Conservation (phyloP, 2,797 vertebrate species). For the Danio tinwini region DNA sequence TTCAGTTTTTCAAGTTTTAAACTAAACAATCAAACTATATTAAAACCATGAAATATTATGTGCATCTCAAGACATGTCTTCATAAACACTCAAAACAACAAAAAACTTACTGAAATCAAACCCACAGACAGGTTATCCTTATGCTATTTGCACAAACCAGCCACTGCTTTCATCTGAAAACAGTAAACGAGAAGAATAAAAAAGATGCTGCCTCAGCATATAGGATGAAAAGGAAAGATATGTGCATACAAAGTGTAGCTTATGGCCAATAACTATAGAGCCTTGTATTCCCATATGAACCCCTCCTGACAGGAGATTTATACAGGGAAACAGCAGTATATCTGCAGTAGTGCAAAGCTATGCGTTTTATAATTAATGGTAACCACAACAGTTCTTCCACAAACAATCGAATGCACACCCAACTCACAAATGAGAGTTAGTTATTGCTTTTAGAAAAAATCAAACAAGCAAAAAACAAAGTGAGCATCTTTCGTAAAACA, state of each 20-base stretch:
- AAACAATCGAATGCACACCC: slow-evolving; percentile 1
- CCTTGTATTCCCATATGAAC: slow-evolving; percentile 36
- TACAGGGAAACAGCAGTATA: background rate
- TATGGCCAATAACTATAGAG: background rate
- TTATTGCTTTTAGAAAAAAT: slow-evolving; percentile 3
- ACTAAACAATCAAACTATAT: too few relatives aligned
- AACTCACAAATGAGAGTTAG: background rate
- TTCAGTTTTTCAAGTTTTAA: too few relatives aligned
- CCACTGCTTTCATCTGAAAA: background rate
- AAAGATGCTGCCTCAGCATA: slow-evolving; percentile 28
- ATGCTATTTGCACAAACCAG: background rate
- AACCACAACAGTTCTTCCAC: slow-evolving; percentile 17
- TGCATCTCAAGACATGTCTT: too few relatives aligned
- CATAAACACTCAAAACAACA: too few relatives aligned
- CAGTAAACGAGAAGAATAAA: background rate
- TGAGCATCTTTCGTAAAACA: background rate
- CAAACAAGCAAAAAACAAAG: too few relatives aligned
- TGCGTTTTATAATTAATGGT: slow-evolving; percentile 47
- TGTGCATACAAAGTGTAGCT: slow-evolving; percentile 1
- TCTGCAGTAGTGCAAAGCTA: slow-evolving; percentile 31
- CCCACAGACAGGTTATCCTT: background rate
- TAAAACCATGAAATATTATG: too few relatives aligned
- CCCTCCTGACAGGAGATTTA: slow-evolving; percentile 13
- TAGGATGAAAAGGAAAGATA: slow-evolving; percentile 3
- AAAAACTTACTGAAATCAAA: slow-evolving; percentile 21